phyloP scores from a whole-genome alignment of 2,113 vertebrate species.

The Sinocyclocheilus anophthalmus region DNA sequence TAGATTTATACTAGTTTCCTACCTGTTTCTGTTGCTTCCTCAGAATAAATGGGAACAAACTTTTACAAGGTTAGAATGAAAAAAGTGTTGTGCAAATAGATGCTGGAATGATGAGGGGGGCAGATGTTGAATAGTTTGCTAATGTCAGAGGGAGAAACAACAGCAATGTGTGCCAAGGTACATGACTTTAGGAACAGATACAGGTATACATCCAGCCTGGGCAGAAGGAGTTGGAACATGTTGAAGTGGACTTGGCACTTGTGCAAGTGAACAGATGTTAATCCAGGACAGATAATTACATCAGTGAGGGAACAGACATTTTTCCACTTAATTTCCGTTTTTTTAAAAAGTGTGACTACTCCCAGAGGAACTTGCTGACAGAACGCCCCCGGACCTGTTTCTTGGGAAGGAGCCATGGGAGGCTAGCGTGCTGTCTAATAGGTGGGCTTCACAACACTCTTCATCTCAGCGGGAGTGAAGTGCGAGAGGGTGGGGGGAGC shows the following conservation, averaged over 20 bases:
- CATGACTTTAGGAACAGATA: constrained; percentile 67
- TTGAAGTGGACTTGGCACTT: constrained; percentile 76
- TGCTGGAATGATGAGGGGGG: constrained; percentile 71
- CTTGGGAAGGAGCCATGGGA: constrained; percentile 66
- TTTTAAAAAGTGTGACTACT: constrained; percentile 78
- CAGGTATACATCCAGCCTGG: constrained; percentile 55
- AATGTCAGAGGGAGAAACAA: constrained; percentile 76
- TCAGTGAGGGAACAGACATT: constrained; percentile 80
- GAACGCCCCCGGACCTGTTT: constrained; percentile 63
- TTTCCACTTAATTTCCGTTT: constrained; percentile 79
- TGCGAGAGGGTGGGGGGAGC: neutral
- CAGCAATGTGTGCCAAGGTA: constrained; percentile 73
- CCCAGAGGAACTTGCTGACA: constrained; percentile 64
- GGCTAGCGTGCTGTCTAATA: constrained; percentile 63
- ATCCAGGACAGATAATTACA: constrained; percentile 83
- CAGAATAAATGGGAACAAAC: constrained; percentile 5
- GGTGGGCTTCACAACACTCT: constrained; percentile 61
- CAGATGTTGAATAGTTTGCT: constrained; percentile 77
- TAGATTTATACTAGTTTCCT: neutral
- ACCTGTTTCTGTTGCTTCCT: neutral
- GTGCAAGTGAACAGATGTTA: constrained; percentile 78
- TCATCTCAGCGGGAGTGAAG: constrained; percentile 56
- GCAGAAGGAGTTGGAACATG: constrained; percentile 72
- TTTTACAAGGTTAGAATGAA: constrained; percentile 42
- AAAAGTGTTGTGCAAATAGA: constrained; percentile 55